Evolutionary conservation across 37 sponge, comb jelly and placozoan species (phyloP), one percentile per base, ranked within the genome.

Genomic region (Theonella swinhoei): DNA sequence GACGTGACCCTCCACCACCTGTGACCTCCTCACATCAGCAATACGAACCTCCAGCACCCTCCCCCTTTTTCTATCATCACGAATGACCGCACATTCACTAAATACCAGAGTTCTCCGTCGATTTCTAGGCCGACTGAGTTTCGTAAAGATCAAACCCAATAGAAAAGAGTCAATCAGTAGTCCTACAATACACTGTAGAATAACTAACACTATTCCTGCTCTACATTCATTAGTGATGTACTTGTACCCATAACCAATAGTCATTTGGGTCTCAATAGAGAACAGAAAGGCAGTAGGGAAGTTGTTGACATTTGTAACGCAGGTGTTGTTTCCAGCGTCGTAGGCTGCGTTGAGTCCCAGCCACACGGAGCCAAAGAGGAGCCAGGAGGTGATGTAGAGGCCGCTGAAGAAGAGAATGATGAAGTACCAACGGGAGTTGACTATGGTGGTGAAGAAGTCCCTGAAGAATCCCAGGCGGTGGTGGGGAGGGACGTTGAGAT

Each of bases 101-200:
- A 92, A 92, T 0, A 90, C 43, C 33, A 95, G 83, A 4, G 96
- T 95, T 47, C 83, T 86, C 11, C 88, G 68, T n/a, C 96, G 77
- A 38, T 83, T 78, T 9, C 81, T 29, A 24, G 96, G 91, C 8
- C 93, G 83, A 3, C 90, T 66, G 4, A 92, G 36, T 34, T 95
- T 95, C 1, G 93, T 76, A 42, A 92, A 89, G n/a, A 95, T 75
- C n/a, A 95, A 74, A 23, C 94, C 96, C 20, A 93, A 83, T 24
- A 90, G 60, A 42, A 95, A 39, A 0, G 87, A 76, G 39, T 92
- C 92, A 29, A 95, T 67, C 0, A 95, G 42, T 37, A 92, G 66
- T 0, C 92, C 92, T 1, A 78, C 25, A 20, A 95, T 28, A 34
- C 77, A 75, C 69, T 95, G 92, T 31, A 89, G 0, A 1, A 83